Percentiles rank a stretch among this genome's conserved stretches.
These are phyloP conservation scores for Pachyramphus minor DNA, from an alignment of 2,113 vertebrate species.

Conservation along the genomic window DNA sequence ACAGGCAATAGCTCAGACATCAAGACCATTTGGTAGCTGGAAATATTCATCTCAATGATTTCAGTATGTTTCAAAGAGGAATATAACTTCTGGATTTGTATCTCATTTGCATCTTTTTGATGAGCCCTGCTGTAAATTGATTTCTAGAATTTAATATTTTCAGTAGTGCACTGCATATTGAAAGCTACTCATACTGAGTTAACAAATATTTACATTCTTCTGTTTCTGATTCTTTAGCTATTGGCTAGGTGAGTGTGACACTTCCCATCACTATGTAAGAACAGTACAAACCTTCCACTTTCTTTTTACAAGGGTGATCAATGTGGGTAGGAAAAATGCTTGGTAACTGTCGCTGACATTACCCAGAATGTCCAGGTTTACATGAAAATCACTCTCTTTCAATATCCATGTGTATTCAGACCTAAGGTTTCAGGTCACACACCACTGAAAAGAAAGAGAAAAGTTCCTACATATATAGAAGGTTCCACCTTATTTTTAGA, in stretches of 20 bases:
- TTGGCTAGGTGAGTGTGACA: background rate
- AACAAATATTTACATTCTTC: background rate
- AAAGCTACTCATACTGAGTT: background rate
- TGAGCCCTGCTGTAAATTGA: background rate
- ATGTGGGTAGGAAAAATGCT: background rate
- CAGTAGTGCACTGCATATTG: background rate
- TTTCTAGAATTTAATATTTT: background rate
- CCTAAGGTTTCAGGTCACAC: background rate
- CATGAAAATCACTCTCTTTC: background rate
- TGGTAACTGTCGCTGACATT: background rate
- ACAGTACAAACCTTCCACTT: background rate
- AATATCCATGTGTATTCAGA: background rate
- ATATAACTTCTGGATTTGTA: background rate
- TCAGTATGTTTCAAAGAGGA: background rate
- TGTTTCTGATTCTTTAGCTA: background rate
- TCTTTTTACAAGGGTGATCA: background rate
- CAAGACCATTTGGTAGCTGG: background rate
- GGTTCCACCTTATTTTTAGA: background rate
- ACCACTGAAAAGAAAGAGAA: background rate
- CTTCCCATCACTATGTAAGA: background rate
- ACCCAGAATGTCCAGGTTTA: background rate
- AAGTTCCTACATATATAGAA: background rate
- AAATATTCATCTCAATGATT: background rate
- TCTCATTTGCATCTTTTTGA: background rate
- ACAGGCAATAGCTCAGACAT: background rate